Conservation (phyloP, 2,113 vertebrate genomes). For the Rhineura floridana region DNA sequence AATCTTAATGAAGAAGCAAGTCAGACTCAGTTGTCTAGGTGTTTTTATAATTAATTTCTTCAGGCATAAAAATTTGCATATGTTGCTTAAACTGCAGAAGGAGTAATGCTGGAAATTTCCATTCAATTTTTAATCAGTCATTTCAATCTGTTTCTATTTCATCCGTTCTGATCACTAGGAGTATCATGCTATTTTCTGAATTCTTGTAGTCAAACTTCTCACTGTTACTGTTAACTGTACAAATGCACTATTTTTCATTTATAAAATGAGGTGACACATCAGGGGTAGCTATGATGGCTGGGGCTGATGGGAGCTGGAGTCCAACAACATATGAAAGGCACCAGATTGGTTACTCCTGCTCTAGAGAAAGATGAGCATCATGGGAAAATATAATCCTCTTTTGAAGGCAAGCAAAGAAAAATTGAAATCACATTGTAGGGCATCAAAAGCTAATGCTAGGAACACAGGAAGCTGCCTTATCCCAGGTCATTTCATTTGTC, state of each 20-base stretch:
- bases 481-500: too few relatives aligned
- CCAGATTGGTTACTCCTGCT: too few relatives aligned
- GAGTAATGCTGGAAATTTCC: slow-evolving; percentile 22
- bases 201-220: not conserved
- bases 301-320: too few relatives aligned
- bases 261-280: not conserved
- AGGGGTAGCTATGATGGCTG: too few relatives aligned
- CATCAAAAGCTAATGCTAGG: not conserved
- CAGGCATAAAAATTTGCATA: slow-evolving; percentile 27
- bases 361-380: not conserved
- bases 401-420: not conserved
- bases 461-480: too few relatives aligned
- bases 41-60: slow-evolving; percentile 36
- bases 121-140: slow-evolving; percentile 35
- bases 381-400: not conserved
- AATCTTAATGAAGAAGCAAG: slow-evolving; percentile 33
- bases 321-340: too few relatives aligned
- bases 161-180: not conserved
- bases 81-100: slow-evolving; percentile 23
- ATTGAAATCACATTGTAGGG: not conserved
- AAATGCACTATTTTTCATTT: not conserved
- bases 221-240: not conserved
- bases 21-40: slow-evolving; percentile 23
- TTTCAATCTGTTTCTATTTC: slow-evolving; percentile 23
- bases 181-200: not conserved